Evolutionary conservation across 2,113 vertebrate species (phyloP), one percentile per base, ranked within the genome.

Genomic region (Semnornis frantzii): DNA sequence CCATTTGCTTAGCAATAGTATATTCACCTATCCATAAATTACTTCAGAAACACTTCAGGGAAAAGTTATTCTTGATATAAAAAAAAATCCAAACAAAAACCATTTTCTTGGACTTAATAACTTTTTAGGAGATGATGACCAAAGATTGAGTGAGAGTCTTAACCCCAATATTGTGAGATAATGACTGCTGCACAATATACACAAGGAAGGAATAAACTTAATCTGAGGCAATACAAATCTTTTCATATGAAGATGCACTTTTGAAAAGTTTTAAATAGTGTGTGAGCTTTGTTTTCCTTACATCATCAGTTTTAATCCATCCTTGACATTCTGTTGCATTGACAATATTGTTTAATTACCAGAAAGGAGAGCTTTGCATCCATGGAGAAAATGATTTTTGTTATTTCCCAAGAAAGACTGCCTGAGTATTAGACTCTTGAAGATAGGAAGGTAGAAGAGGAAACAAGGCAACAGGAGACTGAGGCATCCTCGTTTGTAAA

Each of bases 321-420:
- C 60, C 23, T 89, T 94, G 63, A 72, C 42, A n/a, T 85, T 82
- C 60, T 28, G 55, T 44, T 71, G 68, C 75, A 16, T 63, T 80
- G 64, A 70, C 76, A 83, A 71, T 85, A 77, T 30, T 89, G 7
- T 50, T 84, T 91, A 86, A 93, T 92, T 85, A 87, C 55, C 54
- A 76, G 79, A 90, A 93, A 93, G 25, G 34, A 91, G 85, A 81
- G 31, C 16, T 81, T 54, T 58, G 48, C 95, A 71, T 64, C 71
- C 62, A 78, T 77, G 82, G 78, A 93, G 71, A 87, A 73, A 59
- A 73, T 27, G 64, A 90, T 72, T 80, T 64, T 70, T 60, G 25
- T 72, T 93, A 60, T 75, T 95, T 88, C 70, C 72, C 57, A 77
- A 34, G 57, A 58, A 83, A 60, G 52, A 68, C 9, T 39, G 28